These are phyloP conservation scores for Zenarchopterus dispar DNA, from an alignment of 2,797 vertebrate genomes.

Conservation along the genomic window DNA sequence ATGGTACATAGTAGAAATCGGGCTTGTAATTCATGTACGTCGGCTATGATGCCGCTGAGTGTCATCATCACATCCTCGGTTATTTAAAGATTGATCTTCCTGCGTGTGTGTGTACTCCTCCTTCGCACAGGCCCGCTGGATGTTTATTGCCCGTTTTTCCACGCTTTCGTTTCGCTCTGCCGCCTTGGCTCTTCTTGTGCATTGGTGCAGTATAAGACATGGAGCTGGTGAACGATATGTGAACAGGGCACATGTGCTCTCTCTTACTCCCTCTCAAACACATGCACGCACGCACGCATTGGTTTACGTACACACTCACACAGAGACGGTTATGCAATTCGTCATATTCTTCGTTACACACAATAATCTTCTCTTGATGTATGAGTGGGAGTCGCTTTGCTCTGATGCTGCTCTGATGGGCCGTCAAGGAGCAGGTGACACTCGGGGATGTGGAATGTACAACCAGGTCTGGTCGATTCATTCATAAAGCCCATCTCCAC, in stretches of 20 bases:
- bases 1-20: conserved; percentile 63
- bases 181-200: conserved; percentile 49
- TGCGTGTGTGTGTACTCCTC: conserved; percentile 48
- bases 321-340: conserved; percentile 76
- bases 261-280: conserved; percentile 19
- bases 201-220: conserved; percentile 71
- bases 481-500: conserved; percentile 76
- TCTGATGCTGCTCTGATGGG: conserved; percentile 29
- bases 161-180: conserved; percentile 57
- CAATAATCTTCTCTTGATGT: conserved; percentile 42
- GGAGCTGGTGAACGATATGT: conserved; percentile 60
- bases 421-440: conserved; percentile 49
- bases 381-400: conserved; percentile 7
- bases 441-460: conserved; percentile 19
- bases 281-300: conserved; percentile 21
- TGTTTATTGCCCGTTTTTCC: conserved; percentile 70
- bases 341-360: conserved; percentile 60
- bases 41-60: conserved; percentile 78
- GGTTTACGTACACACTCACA: conserved; percentile 34
- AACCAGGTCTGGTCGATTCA: conserved; percentile 63
- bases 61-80: conserved; percentile 80
- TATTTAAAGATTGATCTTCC: conserved; percentile 82
- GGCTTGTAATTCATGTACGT: conserved; percentile 76
- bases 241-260: conserved; percentile 70
- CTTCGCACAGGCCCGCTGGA: conserved; percentile 64